Evolutionary conservation across 2,113 vertebrate genomes (phyloP).

Genomic region (Calidris pygmaea): DNA sequence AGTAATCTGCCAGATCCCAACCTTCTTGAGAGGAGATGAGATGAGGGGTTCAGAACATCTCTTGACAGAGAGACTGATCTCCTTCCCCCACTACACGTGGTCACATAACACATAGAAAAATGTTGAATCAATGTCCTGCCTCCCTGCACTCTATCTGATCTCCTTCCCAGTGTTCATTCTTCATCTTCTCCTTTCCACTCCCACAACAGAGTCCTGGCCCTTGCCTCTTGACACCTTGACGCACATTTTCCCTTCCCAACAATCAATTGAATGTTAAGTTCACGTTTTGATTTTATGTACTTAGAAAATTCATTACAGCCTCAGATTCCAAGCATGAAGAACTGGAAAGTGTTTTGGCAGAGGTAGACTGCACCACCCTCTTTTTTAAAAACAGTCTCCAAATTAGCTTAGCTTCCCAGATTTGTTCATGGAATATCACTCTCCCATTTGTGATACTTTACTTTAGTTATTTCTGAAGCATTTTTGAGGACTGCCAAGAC

Average conservation of each 20-base stretch:
- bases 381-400: neutral
- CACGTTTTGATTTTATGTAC: neutral
- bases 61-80: neutral
- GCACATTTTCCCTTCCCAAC: neutral
- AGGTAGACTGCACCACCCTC: neutral
- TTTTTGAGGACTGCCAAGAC: constrained; percentile 19
- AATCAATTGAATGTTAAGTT: neutral
- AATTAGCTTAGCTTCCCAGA: neutral
- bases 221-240: neutral
- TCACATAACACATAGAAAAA: neutral
- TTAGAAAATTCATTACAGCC: neutral
- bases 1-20: neutral
- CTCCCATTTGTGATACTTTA: neutral
- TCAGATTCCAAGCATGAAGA: neutral
- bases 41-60: neutral
- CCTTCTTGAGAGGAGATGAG: neutral
- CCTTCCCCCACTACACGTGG: neutral
- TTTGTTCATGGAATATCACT: neutral
- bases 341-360: neutral
- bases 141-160: neutral
- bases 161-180: neutral
- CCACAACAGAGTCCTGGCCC: neutral
- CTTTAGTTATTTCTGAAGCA: neutral
- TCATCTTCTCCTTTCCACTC: neutral
- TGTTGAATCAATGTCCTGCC: neutral